Evolutionary conservation across 2,113 vertebrate genomes (phyloP).

Genomic region (Engystomops pustulosus): DNA sequence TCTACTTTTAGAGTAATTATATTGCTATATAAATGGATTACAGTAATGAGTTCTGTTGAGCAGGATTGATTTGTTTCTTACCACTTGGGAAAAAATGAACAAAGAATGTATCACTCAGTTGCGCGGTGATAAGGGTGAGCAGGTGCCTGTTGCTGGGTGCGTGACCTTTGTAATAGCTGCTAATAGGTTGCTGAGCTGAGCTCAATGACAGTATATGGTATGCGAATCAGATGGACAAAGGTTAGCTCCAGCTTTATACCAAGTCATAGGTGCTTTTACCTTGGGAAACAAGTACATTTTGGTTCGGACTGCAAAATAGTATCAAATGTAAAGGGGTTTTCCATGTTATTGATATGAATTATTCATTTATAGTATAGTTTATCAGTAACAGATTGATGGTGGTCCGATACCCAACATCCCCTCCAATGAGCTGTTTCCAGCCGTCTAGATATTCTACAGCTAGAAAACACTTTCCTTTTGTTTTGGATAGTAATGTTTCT

Average conservation of each 20-base stretch:
- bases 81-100: slow-evolving; percentile 11
- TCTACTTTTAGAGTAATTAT: slow-evolving; percentile 37
- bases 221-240: not conserved
- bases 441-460: too few species aligned
- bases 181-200: not conserved
- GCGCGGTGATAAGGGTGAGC: not conserved
- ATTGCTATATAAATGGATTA: slow-evolving; percentile 37
- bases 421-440: too few species aligned
- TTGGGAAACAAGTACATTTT: too few species aligned
- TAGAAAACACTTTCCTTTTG: too few species aligned
- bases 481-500: too few species aligned
- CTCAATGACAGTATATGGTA: not conserved
- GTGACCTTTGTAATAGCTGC: not conserved
- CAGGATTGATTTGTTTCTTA: slow-evolving; percentile 21
- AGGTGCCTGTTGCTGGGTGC: not conserved
- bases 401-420: too few species aligned
- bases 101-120: slow-evolving; percentile 11
- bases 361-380: too few species aligned
- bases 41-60: slow-evolving; percentile 6
- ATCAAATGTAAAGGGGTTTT: not conserved
- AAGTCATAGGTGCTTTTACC: too few species aligned
- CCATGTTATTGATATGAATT: too few species aligned
- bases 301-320: not conserved
- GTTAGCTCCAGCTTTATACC: too few species aligned
- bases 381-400: too few species aligned